Base-by-base conservation (phyloP, 2,888 invertebrate genomes). In the Tortricodes alternella region DNA sequence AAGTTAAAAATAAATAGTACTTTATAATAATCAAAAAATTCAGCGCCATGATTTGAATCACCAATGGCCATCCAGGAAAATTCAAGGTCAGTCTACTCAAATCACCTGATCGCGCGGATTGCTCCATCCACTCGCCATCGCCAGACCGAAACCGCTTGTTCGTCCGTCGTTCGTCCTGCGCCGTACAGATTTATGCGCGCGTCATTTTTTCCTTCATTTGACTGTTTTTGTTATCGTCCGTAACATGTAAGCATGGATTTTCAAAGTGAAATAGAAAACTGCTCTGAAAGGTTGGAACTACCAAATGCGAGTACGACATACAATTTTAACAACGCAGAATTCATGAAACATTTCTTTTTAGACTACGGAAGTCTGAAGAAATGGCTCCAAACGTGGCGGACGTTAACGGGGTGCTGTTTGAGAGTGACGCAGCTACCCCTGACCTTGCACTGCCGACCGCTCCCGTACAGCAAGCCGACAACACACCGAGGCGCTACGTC, bases 401-500 rank as follows among this genome's bases (percentile, higher is more conserved):
- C 38, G 80, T 71, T 13, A 91, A 89, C 52, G 91, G 91, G 9
- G 88, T 91, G 3, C 73, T 91, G 19, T 91, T 90, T 60, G 91
- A 91, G 67, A 80, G 74, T 18, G 91, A 91, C 58, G 91, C 88
- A 8, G 78, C 80, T 0, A 91, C 91, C 7, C 81, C 88, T 2
- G 91, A 91, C 62, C 64, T 90, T 67, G 91, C 85, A 0, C 76
- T 91, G 8, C 65, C 77, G 2, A 74, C 62, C 7, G 53, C 80
- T n/a, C 83, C 89, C 8, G 73, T 88, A n/a, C 78, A 81, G 59
- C 79, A 81, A 64, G 93, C 94, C 0, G 93, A 94, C 55, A 87
- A 89, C 57, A 83, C 90, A 37, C 92, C 93, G 57, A 74, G 90
- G 29, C 85, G 92, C 73, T 79, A 95, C 41, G 97, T 97, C 5